Evolutionary conservation across 2,113 vertebrate genomes (phyloP), one percentile per base, ranked within the genome.

Genomic region (Spea bombifrons): DNA sequence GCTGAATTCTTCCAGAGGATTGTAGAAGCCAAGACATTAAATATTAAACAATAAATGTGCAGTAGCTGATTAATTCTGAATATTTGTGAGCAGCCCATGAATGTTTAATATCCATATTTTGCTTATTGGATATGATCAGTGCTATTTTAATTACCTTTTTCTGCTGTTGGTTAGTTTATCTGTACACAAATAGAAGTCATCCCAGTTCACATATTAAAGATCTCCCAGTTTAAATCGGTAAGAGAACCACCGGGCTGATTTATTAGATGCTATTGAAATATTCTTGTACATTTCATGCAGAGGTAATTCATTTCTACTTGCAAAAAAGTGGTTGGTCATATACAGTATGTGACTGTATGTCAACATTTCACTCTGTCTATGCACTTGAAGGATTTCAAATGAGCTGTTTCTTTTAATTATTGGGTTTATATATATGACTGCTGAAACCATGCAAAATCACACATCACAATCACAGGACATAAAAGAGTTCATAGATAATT

Each of bases 1-100:
- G 47, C 87, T 82, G 83, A 89, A 88, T 88, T 91, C 83, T 90
- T 90, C 84, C 82, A 78, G 80, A 84, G 85, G 81, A 84, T 72
- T 75, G 65, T 88, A 82, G 72, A 88, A 85, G 87, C 82, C 84
- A 77, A 73, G 82, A n/a, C 81, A 92, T 93, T 91, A 93, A 93
- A 92, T 93, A 93, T 93, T 93, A 87, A 93, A 89, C 76, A 82
- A 90, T 88, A 91, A 90, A 91, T 90, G 85, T 87, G 87, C 86
- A 86, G 86, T 80, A 81, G 73, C 86, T 90, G 89, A 91, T 92
- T 91, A 91, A 92, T 93, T 91, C 87, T 88, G 90, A 90, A 83
- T 90, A 88, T 88, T 91, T 88, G 85, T 87, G 85, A 88, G 81
- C 74, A 83, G 59, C 71, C 88, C 83, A 87, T 93, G 85, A 91